phyloP scores from a whole-genome alignment of 2,797 vertebrate genomes.

The Chaetophractus vellerosus region DNA sequence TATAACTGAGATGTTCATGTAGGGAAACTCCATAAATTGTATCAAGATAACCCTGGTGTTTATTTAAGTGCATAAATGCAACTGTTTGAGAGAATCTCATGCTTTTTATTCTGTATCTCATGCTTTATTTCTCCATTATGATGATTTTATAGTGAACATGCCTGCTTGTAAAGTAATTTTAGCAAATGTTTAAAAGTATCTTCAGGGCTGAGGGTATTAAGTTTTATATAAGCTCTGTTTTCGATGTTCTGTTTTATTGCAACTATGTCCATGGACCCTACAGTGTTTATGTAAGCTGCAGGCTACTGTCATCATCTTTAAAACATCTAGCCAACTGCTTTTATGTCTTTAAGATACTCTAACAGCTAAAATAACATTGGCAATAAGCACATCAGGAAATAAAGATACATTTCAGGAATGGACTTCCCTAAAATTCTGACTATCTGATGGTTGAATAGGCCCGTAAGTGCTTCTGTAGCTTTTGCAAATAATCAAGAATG shows the following conservation, averaged over 20 bases:
- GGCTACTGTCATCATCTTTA: conserved; percentile 79
- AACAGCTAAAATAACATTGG: conserved; percentile 78
- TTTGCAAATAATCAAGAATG: conserved; percentile 69
- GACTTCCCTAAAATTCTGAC: conserved; percentile 78
- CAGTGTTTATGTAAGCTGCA: conserved; percentile 80
- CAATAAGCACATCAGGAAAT: conserved; percentile 82
- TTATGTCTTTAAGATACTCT: conserved; percentile 81
- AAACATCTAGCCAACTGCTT: conserved; percentile 79
- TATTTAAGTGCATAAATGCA: conserved; percentile 68
- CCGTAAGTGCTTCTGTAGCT: conserved; percentile 78
- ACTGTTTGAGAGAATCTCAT: conserved; percentile 69
- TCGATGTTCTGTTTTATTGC: conserved; percentile 82
- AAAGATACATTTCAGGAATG: conserved; percentile 73
- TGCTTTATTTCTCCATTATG: conserved; percentile 80
- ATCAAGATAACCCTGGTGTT: conserved; percentile 62
- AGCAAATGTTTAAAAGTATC: conserved; percentile 83
- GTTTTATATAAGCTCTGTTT: conserved; percentile 83
- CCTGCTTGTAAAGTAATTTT: conserved; percentile 82
- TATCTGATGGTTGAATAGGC: conserved; percentile 58
- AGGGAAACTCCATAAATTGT: conserved; percentile 34
- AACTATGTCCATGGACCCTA: conserved; percentile 73
- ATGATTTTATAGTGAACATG: conserved; percentile 80
- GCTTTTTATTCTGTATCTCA: conserved; percentile 61
- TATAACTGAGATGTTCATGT: conserved; percentile 42
- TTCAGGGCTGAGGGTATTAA: conserved; percentile 83